Conservation (phyloP, 2,113 vertebrate genomes). For the Pangasianodon hypophthalmus region DNA sequence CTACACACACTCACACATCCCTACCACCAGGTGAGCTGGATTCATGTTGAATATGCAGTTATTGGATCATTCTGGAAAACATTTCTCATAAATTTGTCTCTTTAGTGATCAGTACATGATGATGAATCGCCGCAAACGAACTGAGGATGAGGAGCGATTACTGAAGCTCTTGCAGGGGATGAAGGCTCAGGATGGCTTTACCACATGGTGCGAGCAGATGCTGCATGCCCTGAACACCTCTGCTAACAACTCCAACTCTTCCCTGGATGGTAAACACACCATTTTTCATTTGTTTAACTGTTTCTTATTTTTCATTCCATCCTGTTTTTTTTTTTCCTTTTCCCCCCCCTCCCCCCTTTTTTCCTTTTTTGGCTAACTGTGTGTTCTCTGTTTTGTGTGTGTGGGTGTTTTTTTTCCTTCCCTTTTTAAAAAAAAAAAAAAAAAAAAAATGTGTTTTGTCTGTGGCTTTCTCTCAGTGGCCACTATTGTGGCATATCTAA, state of each 20-base stretch:
- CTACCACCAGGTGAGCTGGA: background rate
- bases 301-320: background rate
- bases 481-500: slow-evolving; percentile 87
- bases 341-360: too few relatives aligned
- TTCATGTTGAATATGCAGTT: background rate
- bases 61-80: background rate
- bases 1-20: background rate
- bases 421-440: too few relatives aligned
- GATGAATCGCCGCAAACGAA: slow-evolving; percentile 78
- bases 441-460: background rate
- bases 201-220: slow-evolving; percentile 94
- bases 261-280: slow-evolving; percentile 67
- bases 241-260: slow-evolving; percentile 78
- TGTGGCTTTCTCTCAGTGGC: slow-evolving; percentile 70
- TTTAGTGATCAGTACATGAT: slow-evolving; percentile 77
- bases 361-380: background rate
- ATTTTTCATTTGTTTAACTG: background rate
- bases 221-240: slow-evolving; percentile 86
- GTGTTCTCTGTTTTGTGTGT: background rate
- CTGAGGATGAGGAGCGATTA: slow-evolving; percentile 88
- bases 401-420: background rate
- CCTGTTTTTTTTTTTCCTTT: too few relatives aligned
- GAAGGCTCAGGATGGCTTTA: slow-evolving; percentile 89
- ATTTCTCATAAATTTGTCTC: background rate
- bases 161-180: slow-evolving; percentile 88